These are phyloP conservation scores for Capitulum mitella DNA, from an alignment of 2,888 invertebrate species.

Conservation along the genomic window DNA sequence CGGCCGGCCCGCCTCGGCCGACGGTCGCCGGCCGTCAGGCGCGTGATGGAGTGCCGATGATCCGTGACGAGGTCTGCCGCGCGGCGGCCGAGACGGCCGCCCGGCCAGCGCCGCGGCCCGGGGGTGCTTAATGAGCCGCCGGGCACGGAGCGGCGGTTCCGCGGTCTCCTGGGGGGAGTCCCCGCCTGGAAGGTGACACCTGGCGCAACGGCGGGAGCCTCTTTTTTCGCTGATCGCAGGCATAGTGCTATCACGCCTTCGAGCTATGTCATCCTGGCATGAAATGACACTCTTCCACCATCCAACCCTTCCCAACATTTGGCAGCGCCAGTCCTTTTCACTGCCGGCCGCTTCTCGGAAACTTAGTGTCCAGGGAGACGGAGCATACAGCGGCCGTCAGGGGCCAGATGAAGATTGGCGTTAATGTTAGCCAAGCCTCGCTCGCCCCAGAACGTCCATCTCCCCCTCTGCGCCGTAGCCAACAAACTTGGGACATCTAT, in stretches of 20 bases:
- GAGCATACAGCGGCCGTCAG: neutral
- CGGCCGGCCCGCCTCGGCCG: no score
- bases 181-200: neutral
- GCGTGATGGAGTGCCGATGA: neutral
- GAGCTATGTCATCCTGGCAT: no score
- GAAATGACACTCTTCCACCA: neutral
- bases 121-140: neutral
- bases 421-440: no score
- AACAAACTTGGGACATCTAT: no score
- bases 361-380: neutral
- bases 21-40: neutral
- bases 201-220: neutral
- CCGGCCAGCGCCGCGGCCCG: neutral
- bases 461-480: no score
- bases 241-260: no score
- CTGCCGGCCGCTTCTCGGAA: neutral
- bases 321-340: neutral
- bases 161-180: no score
- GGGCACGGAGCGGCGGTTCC: neutral
- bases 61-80: neutral
- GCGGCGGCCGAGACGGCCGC: neutral
- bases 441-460: no score
- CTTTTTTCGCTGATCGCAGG: no score
- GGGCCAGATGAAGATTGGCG: conserved; percentile 17
- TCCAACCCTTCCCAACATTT: neutral